phyloP scores from a whole-genome alignment of 1,140 invertebrate species.

The Drosophila insularis region DNA sequence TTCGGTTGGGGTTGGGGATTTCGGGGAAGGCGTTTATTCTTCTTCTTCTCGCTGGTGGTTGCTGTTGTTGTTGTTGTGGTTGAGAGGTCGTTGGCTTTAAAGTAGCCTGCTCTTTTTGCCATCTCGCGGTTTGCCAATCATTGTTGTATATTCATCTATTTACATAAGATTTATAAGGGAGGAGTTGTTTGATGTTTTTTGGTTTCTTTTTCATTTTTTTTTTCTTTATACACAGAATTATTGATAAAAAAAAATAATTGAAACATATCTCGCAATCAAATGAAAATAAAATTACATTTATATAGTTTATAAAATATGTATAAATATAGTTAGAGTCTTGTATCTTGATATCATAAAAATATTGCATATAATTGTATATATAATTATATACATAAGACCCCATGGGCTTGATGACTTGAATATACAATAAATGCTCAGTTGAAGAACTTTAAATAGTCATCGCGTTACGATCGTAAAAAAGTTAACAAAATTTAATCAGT shows the following conservation, averaged over 20 bases:
- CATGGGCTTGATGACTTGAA: constrained; percentile 31
- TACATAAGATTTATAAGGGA: constrained; percentile 69
- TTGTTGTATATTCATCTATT: constrained; percentile 82
- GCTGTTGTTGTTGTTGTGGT: constrained; percentile 15
- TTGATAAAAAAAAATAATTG: constrained; percentile 50
- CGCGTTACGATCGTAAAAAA: not conserved
- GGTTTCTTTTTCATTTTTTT: constrained; percentile 40
- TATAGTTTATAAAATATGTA: constrained; percentile 12
- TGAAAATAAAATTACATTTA: constrained; percentile 28
- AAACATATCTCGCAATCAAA: constrained; percentile 32
- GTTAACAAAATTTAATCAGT: not conserved
- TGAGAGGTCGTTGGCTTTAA: constrained; percentile 54
- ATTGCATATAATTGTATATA: constrained; percentile 27
- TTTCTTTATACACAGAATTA: constrained; percentile 37
- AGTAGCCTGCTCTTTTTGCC: constrained; percentile 82
- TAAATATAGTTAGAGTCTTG: constrained; percentile 32
- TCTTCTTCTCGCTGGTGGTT: constrained; percentile 24
- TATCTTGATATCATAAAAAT: constrained; percentile 42
- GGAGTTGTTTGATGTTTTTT: constrained; percentile 30
- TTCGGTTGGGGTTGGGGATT: not conserved
- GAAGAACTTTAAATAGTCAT: not conserved
- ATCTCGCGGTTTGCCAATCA: constrained; percentile 82
- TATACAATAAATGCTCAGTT: constrained; percentile 42
- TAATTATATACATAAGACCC: constrained; percentile 17
- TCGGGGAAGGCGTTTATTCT: constrained; percentile 15